phyloP scores from a whole-genome alignment of 2,888 invertebrate genomes.

The Orthosia gracilis region DNA sequence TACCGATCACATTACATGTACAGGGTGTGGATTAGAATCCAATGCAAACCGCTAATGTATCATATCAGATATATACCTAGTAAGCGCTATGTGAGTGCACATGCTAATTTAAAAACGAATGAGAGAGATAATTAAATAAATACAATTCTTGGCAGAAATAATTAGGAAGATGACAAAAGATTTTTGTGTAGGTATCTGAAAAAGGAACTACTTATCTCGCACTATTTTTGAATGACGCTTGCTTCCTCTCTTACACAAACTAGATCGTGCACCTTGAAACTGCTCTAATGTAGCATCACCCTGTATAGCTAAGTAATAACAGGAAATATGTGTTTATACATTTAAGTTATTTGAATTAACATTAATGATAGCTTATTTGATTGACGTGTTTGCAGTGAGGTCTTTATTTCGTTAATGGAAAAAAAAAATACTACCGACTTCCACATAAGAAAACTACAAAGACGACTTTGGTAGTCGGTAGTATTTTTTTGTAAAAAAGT shows the following conservation, averaged over 20 bases:
- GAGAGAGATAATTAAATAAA: too few species aligned
- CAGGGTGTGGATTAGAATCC: slow-evolving; percentile 11
- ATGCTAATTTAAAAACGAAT: background rate
- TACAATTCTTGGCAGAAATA: too few species aligned
- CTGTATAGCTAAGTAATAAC: slow-evolving; percentile 31
- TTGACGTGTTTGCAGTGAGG: slow-evolving; percentile 16
- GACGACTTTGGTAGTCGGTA: too few species aligned
- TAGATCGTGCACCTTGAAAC: too few species aligned
- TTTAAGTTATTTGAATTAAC: slow-evolving; percentile 36
- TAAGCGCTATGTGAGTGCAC: background rate
- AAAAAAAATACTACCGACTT: too few species aligned
- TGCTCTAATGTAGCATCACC: slow-evolving; percentile 1
- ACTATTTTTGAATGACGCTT: background rate
- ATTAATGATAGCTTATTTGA: slow-evolving; percentile 18
- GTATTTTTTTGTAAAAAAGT: too few species aligned
- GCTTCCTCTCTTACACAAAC: background rate
- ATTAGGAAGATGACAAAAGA: background rate
- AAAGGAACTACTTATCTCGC: background rate
- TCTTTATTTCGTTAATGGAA: slow-evolving; percentile 30
- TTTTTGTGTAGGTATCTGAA: background rate
- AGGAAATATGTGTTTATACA: slow-evolving; percentile 23
- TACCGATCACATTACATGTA: slow-evolving; percentile 17
- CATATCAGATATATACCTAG: background rate
- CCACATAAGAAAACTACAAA: too few species aligned
- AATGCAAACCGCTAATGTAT: slow-evolving; percentile 18